Base-by-base conservation (phyloP, 2,888 invertebrate species). In the Conus canariensis region DNA sequence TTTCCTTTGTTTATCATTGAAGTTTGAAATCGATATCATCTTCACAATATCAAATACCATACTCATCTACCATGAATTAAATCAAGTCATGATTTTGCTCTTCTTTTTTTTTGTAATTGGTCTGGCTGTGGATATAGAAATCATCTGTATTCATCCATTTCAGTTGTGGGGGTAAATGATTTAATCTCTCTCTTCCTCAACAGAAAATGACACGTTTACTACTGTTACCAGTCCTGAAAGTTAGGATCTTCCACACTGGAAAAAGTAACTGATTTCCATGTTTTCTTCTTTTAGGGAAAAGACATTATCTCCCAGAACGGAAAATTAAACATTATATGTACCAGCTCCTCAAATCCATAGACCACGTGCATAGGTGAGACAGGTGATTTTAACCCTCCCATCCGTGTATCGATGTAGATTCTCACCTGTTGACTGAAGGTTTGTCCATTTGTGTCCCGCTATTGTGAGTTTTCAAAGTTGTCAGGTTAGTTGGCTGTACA, bases 261-360 rank as follows among this genome's bases (percentile, higher is more conserved):
- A 22, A 70, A 70, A 19, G 8, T 19, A 70, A 70, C 70, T 70
- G 70, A 16, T 77, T 25, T n/a, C 19, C 59, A 58, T 59, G 60
- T 86, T n/a, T 86, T 77, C 30, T 90, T 82, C 90, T 93, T 94
- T 58, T 93, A 95, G 95, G 95, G 77, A 95, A 95, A 92, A 90
- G 95, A 60, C 95, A 95, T 93, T 95, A 95, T 93, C 92, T 95
- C 91, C 95, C 95, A 87, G 97, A 97, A 94, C 94, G 96, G 45
- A 96, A 97, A 94, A 97, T 97, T 0, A 97, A 97, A 95, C 96
- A 96, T 92, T 97, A 97, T 94, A 96, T 97, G 94, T 97, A 97
- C 95, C 97, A 97, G 95, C 96, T 97, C 90, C 95, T 97, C 85
- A 97, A 97, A 95, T 97, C 97, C 25, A 95, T 97, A 85, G 97